Evolutionary conservation across 2,797 vertebrate genomes (phyloP).

Genomic region (Sylvilagus floridanus): DNA sequence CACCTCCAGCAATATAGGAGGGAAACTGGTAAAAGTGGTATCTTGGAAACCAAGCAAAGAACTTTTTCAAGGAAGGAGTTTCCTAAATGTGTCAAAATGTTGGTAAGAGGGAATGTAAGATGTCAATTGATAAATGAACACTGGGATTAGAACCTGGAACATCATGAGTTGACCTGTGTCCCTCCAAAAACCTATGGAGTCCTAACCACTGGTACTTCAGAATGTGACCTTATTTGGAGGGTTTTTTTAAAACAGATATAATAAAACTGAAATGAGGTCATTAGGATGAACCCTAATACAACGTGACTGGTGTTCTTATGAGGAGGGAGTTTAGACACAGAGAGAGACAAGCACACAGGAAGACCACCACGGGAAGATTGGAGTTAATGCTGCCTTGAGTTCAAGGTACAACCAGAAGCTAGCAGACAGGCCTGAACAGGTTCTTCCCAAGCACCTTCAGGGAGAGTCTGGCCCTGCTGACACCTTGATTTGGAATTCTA

Average conservation of each 20-base stretch:
- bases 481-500: neutral
- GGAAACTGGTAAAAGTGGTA: neutral
- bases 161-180: neutral
- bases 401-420: neutral
- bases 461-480: neutral
- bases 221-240: neutral
- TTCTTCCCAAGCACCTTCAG: neutral
- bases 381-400: neutral
- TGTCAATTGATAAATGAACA: neutral
- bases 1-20: neutral
- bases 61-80: neutral
- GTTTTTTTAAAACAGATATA: neutral
- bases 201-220: neutral
- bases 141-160: neutral
- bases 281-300: neutral
- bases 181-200: neutral
- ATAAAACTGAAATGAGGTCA: neutral
- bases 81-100: neutral
- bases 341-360: neutral
- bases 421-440: neutral
- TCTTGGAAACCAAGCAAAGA: neutral
- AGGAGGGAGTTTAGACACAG: neutral
- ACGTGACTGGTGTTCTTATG: neutral
- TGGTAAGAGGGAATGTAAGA: neutral
- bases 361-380: neutral